Evolutionary conservation across 2,113 vertebrate genomes (phyloP).

Genomic region (Platysteira castanea): DNA sequence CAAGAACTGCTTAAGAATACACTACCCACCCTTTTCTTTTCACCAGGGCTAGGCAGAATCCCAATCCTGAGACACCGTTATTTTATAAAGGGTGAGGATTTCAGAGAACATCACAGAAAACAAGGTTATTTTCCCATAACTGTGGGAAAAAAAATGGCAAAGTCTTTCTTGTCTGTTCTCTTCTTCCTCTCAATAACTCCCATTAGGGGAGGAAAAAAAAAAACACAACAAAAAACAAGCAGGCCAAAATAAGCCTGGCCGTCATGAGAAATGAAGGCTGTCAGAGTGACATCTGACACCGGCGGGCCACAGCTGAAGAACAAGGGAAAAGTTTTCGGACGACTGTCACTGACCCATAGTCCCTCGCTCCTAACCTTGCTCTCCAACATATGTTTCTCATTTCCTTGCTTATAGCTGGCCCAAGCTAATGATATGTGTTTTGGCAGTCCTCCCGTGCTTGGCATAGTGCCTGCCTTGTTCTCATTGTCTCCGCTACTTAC

Average conservation of each 20-base stretch:
- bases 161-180: slow-evolving; percentile 55
- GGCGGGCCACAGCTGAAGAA: slow-evolving; percentile 77
- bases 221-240: slow-evolving; percentile 20
- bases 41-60: slow-evolving; percentile 64
- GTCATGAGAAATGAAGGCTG: slow-evolving; percentile 81
- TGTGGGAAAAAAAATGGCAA: slow-evolving; percentile 69
- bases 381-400: slow-evolving; percentile 82
- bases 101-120: slow-evolving; percentile 85
- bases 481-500: slow-evolving; percentile 83
- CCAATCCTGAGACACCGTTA: slow-evolving; percentile 40
- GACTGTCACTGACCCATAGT: slow-evolving; percentile 79
- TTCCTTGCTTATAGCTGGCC: slow-evolving; percentile 83
- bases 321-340: slow-evolving; percentile 77
- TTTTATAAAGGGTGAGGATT: slow-evolving; percentile 84
- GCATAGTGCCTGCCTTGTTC: slow-evolving; percentile 82
- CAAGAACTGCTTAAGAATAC: slow-evolving; percentile 65
- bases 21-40: slow-evolving; percentile 57
- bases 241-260: slow-evolving; percentile 65
- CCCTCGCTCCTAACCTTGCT: slow-evolving; percentile 78
- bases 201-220: slow-evolving; percentile 46
- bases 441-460: slow-evolving; percentile 78
- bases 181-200: slow-evolving; percentile 49
- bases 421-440: slow-evolving; percentile 85
- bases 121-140: slow-evolving; percentile 92
- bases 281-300: slow-evolving; percentile 77